Evolutionary conservation across 2,888 invertebrate species (phyloP).

Genomic region (Scaptodrosophila latifasciaeformis): DNA sequence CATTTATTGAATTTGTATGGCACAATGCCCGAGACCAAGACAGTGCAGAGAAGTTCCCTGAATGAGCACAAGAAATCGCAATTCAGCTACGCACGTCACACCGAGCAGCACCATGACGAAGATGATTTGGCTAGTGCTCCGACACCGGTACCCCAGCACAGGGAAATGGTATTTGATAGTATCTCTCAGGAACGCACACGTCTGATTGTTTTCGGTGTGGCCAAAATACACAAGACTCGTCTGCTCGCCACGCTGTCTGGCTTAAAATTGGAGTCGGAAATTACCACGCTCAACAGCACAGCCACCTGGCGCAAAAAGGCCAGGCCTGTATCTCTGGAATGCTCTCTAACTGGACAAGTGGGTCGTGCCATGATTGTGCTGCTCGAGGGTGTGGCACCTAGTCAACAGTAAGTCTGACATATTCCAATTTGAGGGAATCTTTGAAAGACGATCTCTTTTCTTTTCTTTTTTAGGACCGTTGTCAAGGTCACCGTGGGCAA

Average conservation of each 20-base stretch:
- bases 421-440: not conserved
- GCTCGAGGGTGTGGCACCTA: slow-evolving; percentile 91
- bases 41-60: slow-evolving; percentile 78
- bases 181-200: slow-evolving; percentile 81
- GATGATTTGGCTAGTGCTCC: slow-evolving; percentile 76
- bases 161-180: slow-evolving; percentile 65
- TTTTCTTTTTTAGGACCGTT: slow-evolving; percentile 81
- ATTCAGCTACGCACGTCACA: slow-evolving; percentile 76
- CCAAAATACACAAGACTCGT: slow-evolving; percentile 89
- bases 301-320: slow-evolving; percentile 92
- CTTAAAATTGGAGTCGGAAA: slow-evolving; percentile 94
- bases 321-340: slow-evolving; percentile 81
- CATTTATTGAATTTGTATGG: slow-evolving; percentile 94
- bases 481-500: slow-evolving; percentile 94
- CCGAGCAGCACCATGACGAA: slow-evolving; percentile 68
- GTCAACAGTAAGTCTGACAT: slow-evolving; percentile 83
- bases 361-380: slow-evolving; percentile 94
- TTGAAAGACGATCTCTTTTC: not conserved
- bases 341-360: slow-evolving; percentile 90
- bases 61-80: slow-evolving; percentile 76
- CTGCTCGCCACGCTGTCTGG: slow-evolving; percentile 93
- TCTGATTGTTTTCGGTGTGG: slow-evolving; percentile 90
- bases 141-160: slow-evolving; percentile 71
- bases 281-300: slow-evolving; percentile 92
- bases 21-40: slow-evolving; percentile 95